Base-by-base conservation (phyloP, 2,888 invertebrate genomes). In the Eupithecia abbreviata region DNA sequence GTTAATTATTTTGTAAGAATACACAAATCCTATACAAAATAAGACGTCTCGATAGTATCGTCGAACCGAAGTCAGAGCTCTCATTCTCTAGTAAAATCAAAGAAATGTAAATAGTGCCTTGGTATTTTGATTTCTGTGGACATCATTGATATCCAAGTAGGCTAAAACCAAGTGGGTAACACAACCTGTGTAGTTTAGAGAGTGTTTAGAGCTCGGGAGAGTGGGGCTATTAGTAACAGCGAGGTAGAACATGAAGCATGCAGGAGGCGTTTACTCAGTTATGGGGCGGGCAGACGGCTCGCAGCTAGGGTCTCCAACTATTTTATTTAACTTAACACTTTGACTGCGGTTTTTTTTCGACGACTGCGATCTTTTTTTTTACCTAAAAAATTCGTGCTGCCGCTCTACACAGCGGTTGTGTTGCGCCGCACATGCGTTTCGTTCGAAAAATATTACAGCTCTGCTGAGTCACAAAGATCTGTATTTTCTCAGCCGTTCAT, bases 211-310 rank as follows among this genome's bases (percentile, higher is more conserved):
- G 30, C 30, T 18, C 18, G 10, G 18, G 3, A 18, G 4, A 18
- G 18, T 18, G 30, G 58, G 9, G 58, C 55, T 58, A 30, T 62
- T 30, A 62, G 18, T 10, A 62, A 62, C 62, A 30, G 62, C 3
- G 30, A 45, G 18, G 55, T n/a, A 49, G 2, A 69, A 12, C 69
- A 49, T 69, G 69, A 69, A 69, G 47, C 69, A 69, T 69, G 69
- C 69, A 49, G 49, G 18, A 49, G 69, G 30, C 30, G 47, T 30
- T 66, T 15, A n/a, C 43, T 45, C 43, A 55, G 55, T 58, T 58
- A 58, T 58, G 18, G 55, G 18, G 18, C 9, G 0, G 6, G 4
- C n/a, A 18, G 12, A 69, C 69, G 69, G 69, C 69, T 47, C 12
- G 47, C 30, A 69, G 47, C 69, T 12, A 3, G 18, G n/a, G 43